phyloP scores from a whole-genome alignment of 2,113 vertebrate genomes.

The Platycercus adscitus region DNA sequence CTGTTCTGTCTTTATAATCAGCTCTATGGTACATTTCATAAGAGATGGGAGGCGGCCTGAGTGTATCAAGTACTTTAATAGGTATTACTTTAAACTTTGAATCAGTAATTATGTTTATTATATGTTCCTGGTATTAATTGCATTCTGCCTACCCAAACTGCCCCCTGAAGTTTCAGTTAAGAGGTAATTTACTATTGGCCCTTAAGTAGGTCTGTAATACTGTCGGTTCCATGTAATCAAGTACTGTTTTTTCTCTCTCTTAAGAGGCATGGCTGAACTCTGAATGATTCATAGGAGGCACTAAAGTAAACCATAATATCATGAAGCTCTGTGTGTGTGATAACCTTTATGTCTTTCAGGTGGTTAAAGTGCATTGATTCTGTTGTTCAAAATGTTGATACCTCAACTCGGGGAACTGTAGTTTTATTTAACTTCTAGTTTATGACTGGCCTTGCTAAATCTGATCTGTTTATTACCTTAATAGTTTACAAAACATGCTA shows the following conservation, averaged over 20 bases:
- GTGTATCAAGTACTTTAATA: neutral
- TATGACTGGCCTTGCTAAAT: neutral
- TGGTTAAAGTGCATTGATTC: neutral
- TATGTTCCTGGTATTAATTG: neutral
- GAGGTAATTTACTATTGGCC: neutral
- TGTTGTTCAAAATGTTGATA: neutral
- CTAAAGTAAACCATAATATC: neutral
- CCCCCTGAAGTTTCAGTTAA: constrained; percentile 14
- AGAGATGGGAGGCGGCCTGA: constrained; percentile 17
- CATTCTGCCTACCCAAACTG: neutral
- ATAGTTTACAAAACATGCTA: neutral
- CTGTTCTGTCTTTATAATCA: neutral
- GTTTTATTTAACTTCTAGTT: neutral
- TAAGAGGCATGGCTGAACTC: neutral
- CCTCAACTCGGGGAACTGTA: neutral
- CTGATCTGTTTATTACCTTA: neutral
- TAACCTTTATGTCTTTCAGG: neutral
- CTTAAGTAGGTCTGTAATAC: neutral
- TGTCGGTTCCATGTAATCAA: neutral
- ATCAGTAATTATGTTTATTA: constrained; percentile 34
- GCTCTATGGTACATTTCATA: neutral
- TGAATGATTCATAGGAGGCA: neutral
- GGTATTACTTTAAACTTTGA: neutral
- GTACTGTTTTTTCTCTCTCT: neutral
- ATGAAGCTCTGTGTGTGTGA: neutral